Evolutionary conservation across 2,888 invertebrate genomes (phyloP), one percentile per base, ranked within the genome.

Genomic region (Phaedon cochleariae): DNA sequence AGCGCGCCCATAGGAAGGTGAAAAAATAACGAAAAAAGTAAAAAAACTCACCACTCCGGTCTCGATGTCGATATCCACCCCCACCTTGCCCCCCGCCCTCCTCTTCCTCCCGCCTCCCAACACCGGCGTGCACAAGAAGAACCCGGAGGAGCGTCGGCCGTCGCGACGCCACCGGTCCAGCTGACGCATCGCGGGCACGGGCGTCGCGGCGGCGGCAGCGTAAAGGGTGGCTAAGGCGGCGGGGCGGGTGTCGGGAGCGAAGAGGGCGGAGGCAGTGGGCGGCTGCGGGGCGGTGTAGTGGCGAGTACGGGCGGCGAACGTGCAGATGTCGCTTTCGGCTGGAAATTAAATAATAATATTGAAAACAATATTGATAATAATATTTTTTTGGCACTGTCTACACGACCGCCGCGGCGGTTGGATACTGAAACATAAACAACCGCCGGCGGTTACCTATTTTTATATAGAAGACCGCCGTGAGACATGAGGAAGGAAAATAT

Each of bases 261-360:
- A 96, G 75, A 96, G 87, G 79, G 88, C 87, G 80, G 90, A 87
- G 77, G 90, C 89, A 79, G 88, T 87, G 80, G 90, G 87, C 76
- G 88, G 87, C 81, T 90, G 90, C 79, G 87, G 87, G 76, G 91
- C 87, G 81, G 87, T 88, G 86, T 90, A 95, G 86, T 94, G 93
- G 76, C 89, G 86, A 85, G 90, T 93, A 82, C 91, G 88, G 77
- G 88, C 83, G 75, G 94, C 93, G 87, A 95, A 96, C 82, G 91
- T 90, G 80, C 92, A 91, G 85, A 96, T 91, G 87, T 95, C 94
- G 81, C 96, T 93, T 86, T 95, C 95, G 84, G 96, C 96, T 96
- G 89, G 17, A 76, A 74, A 6, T 53, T 64, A 65, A 65, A 66
- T 57, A n/a, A n/a, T n/a, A n/a, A n/a, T n/a, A n/a, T n/a, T n/a